A percentile compares a stretch with the other conserved stretches of the same genome.
Conservation (phyloP, 2,113 vertebrate genomes). For the Alethe castanea region DNA sequence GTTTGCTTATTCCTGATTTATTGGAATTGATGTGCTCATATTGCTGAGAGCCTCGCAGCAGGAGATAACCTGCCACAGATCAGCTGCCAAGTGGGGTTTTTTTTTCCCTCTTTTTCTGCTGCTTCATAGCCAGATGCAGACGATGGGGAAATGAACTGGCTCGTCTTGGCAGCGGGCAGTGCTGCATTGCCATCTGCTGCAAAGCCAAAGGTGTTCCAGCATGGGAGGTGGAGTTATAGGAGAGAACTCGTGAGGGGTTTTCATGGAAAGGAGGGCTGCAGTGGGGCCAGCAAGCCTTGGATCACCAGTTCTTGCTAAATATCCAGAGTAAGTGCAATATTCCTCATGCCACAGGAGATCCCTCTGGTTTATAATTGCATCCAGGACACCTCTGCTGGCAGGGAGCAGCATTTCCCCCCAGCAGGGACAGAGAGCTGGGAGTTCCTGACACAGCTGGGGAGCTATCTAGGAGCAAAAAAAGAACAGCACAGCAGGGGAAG, state of each 20-base stretch:
- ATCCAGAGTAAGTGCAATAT: not conserved
- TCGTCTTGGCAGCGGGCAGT: not conserved
- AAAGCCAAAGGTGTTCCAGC: not conserved
- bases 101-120: not conserved
- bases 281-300: not conserved
- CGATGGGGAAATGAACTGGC: not conserved
- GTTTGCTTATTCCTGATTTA: not conserved
- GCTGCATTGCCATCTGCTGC: constrained; percentile 49
- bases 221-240: not conserved
- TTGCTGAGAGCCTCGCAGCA: not conserved
- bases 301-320: not conserved
- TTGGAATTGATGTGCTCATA: not conserved
- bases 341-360: not conserved
- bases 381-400: not conserved
- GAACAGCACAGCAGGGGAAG: not conserved
- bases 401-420: not conserved
- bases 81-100: not conserved
- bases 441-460: not conserved
- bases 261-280: not conserved
- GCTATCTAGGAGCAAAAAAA: not conserved
- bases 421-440: not conserved
- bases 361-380: not conserved
- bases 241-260: not conserved
- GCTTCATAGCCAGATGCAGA: constrained; percentile 21
- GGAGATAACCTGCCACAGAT: not conserved